phyloP scores from a whole-genome alignment of 2,888 invertebrate species.

The Drosophila ochracea region DNA sequence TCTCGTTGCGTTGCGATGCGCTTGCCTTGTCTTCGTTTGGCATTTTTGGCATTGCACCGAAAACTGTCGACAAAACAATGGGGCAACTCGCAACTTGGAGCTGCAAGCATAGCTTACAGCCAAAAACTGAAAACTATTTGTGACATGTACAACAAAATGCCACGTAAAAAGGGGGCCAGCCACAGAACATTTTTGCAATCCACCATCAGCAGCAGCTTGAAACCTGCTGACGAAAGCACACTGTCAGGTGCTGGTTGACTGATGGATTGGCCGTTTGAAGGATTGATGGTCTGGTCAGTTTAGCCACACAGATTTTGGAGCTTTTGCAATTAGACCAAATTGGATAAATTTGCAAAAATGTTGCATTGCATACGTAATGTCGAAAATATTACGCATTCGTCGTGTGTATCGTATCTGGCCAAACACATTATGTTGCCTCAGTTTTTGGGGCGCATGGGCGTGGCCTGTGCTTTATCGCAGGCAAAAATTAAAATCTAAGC shows the following conservation, averaged over 20 bases:
- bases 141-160: constrained; percentile 53
- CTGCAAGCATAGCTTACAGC: constrained; percentile 20
- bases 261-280: constrained; percentile 38
- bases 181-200: constrained; percentile 4
- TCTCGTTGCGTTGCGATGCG: not conserved
- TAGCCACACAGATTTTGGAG: constrained; percentile 8
- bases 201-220: constrained; percentile 4
- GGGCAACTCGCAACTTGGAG: constrained; percentile 19
- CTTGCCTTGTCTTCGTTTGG: constrained; percentile 11
- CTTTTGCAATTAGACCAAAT: constrained; percentile 31
- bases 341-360: constrained; percentile 10
- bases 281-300: constrained; percentile 16
- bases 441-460: constrained; percentile 1
- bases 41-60: constrained; percentile 50
- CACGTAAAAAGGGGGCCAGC: constrained; percentile 9
- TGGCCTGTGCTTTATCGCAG: constrained; percentile 54
- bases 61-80: constrained; percentile 42
- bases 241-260: constrained; percentile 24
- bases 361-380: not conserved
- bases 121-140: constrained; percentile 61
- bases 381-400: constrained; percentile 11
- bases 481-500: constrained; percentile 78
- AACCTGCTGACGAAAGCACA: constrained; percentile 3
- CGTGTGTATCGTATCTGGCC: not conserved
- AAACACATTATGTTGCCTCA: not conserved